Percentiles rank a stretch among this genome's conserved stretches.
Evolutionary conservation across 2,888 invertebrate species (phyloP).

Genomic region (Sericinus montela): DNA sequence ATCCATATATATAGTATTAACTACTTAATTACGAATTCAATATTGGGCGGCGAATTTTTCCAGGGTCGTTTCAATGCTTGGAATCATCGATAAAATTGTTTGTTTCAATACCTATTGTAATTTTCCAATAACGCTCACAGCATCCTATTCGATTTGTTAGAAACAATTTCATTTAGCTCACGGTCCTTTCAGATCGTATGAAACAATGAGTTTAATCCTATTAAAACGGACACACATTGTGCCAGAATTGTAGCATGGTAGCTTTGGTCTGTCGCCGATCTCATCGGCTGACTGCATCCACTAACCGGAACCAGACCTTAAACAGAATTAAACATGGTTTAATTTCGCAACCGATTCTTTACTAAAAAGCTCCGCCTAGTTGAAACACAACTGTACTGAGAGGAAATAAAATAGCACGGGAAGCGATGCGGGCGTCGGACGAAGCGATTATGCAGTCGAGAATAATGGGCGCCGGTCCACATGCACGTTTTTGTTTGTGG

Average conservation of each 20-base stretch:
- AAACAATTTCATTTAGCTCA: conserved; percentile 64
- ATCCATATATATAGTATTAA: no score
- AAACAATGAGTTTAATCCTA: conserved; percentile 76
- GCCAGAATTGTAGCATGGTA: conserved; percentile 70
- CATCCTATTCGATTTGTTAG: conserved; percentile 48
- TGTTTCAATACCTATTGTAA: conserved; percentile 1
- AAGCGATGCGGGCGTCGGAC: conserved; percentile 78
- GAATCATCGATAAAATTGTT: neutral
- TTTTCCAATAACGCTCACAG: conserved; percentile 20
- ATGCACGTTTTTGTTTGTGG: conserved; percentile 80
- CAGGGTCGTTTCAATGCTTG: neutral
- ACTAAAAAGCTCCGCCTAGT: conserved; percentile 68
- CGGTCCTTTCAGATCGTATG: conserved; percentile 64
- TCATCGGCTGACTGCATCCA: conserved; percentile 54
- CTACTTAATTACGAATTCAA: no score
- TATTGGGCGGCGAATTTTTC: neutral
- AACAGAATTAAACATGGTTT: conserved; percentile 76
- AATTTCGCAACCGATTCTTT: conserved; percentile 62
- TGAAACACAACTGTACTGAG: conserved; percentile 72
- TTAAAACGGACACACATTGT: conserved; percentile 75
- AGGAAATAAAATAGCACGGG: conserved; percentile 77
- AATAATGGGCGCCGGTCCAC: conserved; percentile 78
- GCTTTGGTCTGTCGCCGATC: conserved; percentile 74
- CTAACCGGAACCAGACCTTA: conserved; percentile 74
- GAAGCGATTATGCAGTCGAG: conserved; percentile 79